Conservation (phyloP, 2,888 invertebrate genomes). For the Orthosia incerta region DNA sequence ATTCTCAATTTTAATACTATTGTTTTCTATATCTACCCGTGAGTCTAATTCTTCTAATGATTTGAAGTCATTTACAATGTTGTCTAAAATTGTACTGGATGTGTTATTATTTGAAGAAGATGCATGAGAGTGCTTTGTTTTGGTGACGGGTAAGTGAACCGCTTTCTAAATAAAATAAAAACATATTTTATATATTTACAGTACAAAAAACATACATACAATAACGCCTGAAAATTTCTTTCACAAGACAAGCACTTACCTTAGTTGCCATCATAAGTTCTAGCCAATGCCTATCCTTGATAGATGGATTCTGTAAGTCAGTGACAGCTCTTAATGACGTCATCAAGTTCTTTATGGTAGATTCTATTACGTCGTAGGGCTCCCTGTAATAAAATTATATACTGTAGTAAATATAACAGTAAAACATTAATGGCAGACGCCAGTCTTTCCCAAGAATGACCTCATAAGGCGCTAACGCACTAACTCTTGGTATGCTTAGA, state of each 20-base stretch:
- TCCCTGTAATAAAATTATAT: constrained; percentile 89
- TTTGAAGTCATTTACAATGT: constrained; percentile 81
- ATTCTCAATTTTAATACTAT: constrained; percentile 25
- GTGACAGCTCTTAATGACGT: constrained; percentile 98
- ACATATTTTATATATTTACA: constrained; percentile 56
- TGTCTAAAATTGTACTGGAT: constrained; percentile 71
- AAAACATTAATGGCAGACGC: background rate
- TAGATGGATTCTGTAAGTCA: constrained; percentile 98
- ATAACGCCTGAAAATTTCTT: constrained; percentile 1
- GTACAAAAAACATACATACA: constrained; percentile 12
- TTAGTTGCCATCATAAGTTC: constrained; percentile 98
- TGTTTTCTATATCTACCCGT: constrained; percentile 58
- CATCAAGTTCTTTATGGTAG: constrained; percentile 97
- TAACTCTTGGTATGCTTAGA: no score
- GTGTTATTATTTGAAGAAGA: constrained; percentile 66
- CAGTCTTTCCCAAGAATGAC: background rate
- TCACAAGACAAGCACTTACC: constrained; percentile 81
- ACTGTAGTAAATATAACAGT: background rate
- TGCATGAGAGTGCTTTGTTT: constrained; percentile 69
- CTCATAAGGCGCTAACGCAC: no score
- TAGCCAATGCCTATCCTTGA: constrained; percentile 98
- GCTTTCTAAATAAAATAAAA: constrained; percentile 80
- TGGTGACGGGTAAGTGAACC: constrained; percentile 77
- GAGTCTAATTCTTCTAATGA: constrained; percentile 74
- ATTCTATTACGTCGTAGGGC: constrained; percentile 95